Conservation (phyloP, 1,140 invertebrate genomes). For the Neuroterus valhalla region DNA sequence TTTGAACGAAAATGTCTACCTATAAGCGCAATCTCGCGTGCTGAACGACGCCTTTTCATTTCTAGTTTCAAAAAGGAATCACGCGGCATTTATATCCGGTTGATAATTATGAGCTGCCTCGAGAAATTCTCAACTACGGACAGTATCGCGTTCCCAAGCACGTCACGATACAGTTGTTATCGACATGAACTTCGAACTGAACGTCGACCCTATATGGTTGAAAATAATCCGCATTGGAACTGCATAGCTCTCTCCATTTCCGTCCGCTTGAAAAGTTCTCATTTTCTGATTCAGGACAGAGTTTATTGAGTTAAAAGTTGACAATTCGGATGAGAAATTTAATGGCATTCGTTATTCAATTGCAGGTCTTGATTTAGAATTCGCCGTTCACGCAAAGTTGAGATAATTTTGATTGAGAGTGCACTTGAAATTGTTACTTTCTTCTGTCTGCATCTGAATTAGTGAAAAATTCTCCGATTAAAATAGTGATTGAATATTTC, state of each 20-base stretch:
- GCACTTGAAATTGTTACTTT: too few species aligned
- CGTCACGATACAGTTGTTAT: conserved; percentile 73
- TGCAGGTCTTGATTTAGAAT: conserved; percentile 30
- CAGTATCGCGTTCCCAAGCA: conserved; percentile 61
- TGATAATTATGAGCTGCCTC: conserved; percentile 63
- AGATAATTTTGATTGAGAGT: too few species aligned
- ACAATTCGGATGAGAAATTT: neutral
- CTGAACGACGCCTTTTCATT: conserved; percentile 58
- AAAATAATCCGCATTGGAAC: conserved; percentile 43
- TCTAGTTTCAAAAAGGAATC: conserved; percentile 54
- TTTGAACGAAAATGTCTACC: conserved; percentile 18
- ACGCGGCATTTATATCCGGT: conserved; percentile 64
- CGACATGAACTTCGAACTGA: conserved; percentile 67
- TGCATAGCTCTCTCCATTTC: conserved; percentile 34
- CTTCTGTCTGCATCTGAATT: too few species aligned
- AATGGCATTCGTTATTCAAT: neutral
- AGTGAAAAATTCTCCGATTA: too few species aligned
- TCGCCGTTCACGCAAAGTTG: conserved; percentile 12
- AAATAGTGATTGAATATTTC: too few species aligned
- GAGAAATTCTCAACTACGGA: conserved; percentile 59
- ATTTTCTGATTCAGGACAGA: neutral
- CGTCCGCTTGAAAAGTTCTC: neutral
- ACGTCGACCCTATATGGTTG: conserved; percentile 41
- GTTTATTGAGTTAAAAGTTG: neutral
- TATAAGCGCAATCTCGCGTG: conserved; percentile 62